Percentiles rank a stretch among this genome's conserved stretches.
phyloP scores from a whole-genome alignment of 2,113 vertebrate genomes.

The Scolopax mira region DNA sequence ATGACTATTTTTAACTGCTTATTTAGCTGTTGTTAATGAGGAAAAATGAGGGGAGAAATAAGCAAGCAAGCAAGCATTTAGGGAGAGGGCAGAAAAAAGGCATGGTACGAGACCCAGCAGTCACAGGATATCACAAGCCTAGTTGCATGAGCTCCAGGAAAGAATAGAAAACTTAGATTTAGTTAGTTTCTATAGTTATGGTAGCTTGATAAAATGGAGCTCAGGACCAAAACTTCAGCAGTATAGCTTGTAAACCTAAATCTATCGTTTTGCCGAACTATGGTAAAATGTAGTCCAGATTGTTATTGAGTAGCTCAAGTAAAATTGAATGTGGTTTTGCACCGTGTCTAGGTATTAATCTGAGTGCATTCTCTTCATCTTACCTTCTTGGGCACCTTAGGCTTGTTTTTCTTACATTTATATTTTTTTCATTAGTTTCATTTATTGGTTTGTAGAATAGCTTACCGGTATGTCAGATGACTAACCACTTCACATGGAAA shows the following conservation, averaged over 20 bases:
- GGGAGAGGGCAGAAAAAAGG: background rate
- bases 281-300: accelerated
- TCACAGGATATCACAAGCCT: background rate
- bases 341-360: background rate
- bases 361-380: background rate
- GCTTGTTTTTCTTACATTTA: background rate
- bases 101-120: background rate
- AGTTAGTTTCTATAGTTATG: background rate
- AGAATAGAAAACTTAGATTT: background rate
- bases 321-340: background rate
- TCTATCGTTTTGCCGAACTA: background rate
- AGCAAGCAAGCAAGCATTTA: background rate
- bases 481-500: background rate
- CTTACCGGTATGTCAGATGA: background rate
- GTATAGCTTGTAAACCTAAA: background rate
- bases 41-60: accelerated
- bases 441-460: background rate
- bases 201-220: background rate
- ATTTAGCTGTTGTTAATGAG: background rate
- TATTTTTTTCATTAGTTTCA: background rate
- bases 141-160: background rate
- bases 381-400: background rate
- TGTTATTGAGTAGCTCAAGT: background rate
- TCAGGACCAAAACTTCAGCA: background rate
- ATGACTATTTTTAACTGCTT: background rate